Evolutionary conservation across 2,888 invertebrate species (phyloP).

Genomic region (Agrotis clavis): DNA sequence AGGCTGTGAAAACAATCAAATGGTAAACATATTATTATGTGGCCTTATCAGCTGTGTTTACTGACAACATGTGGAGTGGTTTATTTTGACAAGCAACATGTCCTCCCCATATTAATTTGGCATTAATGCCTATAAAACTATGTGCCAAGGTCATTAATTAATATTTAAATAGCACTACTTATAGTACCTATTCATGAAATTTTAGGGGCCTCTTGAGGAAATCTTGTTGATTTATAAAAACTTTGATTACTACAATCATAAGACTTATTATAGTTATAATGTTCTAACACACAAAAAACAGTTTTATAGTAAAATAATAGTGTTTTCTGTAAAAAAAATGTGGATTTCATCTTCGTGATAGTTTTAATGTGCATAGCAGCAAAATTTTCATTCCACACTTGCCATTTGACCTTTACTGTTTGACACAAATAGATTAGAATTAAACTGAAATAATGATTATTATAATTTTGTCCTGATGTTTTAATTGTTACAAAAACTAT

Average conservation of each 20-base stretch:
- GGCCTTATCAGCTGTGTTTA: constrained; percentile 66
- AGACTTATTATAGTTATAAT: not conserved
- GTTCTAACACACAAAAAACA: not conserved
- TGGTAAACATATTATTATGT: constrained; percentile 30
- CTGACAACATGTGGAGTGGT: constrained; percentile 60
- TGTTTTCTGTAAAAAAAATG: not conserved
- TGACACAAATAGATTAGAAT: constrained; percentile 46
- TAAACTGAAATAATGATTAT: constrained; percentile 12
- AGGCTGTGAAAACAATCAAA: constrained; percentile 23
- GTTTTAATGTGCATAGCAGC: constrained; percentile 19
- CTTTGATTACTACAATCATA: not conserved
- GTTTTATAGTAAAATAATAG: not conserved
- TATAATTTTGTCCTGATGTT: not conserved
- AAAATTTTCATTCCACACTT: constrained; percentile 18
- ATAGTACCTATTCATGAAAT: not conserved
- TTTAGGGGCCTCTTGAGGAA: not conserved
- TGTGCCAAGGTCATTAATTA: constrained; percentile 32
- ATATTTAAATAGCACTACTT: not conserved
- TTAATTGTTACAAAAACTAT: not conserved
- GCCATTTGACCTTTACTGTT: constrained; percentile 46
- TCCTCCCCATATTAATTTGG: constrained; percentile 31
- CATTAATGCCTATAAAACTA: constrained; percentile 8
- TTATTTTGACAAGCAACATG: constrained; percentile 55
- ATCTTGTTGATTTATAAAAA: not conserved
- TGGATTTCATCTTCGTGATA: not conserved